These are phyloP conservation scores for Danio tinwini DNA, from an alignment of 2,797 vertebrate species.

Conservation along the genomic window DNA sequence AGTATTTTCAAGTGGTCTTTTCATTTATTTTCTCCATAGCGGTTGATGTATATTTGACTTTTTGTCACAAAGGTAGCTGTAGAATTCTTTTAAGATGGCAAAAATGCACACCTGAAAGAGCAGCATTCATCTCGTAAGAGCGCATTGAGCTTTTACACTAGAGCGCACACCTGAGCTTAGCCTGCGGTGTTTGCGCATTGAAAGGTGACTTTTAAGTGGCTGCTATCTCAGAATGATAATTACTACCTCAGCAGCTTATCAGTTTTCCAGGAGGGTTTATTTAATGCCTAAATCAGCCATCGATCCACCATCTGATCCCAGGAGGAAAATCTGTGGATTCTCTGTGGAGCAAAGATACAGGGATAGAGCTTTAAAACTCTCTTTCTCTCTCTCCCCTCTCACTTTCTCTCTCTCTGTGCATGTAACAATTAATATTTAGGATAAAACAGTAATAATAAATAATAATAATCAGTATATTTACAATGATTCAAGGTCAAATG, in stretches of 20 bases:
- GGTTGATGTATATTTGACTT: background rate
- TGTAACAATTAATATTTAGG: too few species aligned
- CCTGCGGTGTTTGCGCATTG: conserved; percentile 53
- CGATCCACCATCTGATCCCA: conserved; percentile 52
- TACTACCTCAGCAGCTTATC: conserved; percentile 38
- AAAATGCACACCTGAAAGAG: background rate
- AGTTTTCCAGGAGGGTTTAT: conserved; percentile 36
- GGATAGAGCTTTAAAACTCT: too few species aligned
- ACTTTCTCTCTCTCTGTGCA: too few species aligned
- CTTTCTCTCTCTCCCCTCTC: too few species aligned
- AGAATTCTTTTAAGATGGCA: background rate
- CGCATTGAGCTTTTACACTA: background rate
- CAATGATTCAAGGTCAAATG: too few species aligned
- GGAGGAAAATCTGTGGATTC: conserved; percentile 41
- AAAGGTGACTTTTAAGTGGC: conserved; percentile 54
- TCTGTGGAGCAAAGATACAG: conserved; percentile 46
- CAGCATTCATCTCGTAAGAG: background rate
- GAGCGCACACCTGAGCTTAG: conserved; percentile 2
- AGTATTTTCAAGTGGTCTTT: too few species aligned
- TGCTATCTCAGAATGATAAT: conserved; percentile 59
- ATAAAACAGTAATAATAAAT: too few species aligned
- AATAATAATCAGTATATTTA: too few species aligned
- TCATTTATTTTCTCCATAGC: too few species aligned
- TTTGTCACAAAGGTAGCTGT: background rate
- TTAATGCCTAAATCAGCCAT: conserved; percentile 55